Conservation (phyloP, 2,113 vertebrate species). For the Nerophis ophidion region DNA sequence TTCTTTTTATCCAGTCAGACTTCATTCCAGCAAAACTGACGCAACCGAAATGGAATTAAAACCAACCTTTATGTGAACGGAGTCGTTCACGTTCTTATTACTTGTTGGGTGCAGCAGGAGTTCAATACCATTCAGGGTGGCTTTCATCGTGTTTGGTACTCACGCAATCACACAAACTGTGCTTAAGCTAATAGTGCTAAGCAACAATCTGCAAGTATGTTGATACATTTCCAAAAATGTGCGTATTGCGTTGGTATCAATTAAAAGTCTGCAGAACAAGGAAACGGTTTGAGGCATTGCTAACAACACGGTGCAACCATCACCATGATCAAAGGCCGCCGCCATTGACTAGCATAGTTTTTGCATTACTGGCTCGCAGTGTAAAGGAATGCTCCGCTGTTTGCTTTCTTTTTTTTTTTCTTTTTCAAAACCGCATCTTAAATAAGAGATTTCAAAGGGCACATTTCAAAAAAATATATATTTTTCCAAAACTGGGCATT, state of each 20-base stretch:
- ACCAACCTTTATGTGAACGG: no score
- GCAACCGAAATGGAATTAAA: no score
- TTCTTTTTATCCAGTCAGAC: no score
- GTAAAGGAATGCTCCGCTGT: slow-evolving; percentile 40
- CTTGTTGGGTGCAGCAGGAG: no score
- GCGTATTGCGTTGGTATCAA: slow-evolving; percentile 4
- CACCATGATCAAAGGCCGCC: slow-evolving; percentile 36
- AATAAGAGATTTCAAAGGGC: not conserved
- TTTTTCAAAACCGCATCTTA: not conserved
- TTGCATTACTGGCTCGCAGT: slow-evolving; percentile 60
- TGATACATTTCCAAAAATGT: not conserved
- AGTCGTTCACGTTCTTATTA: no score
- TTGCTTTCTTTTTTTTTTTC: not conserved
- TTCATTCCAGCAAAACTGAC: no score
- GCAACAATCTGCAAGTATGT: slow-evolving; percentile 3
- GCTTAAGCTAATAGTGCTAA: not conserved
- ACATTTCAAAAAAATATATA: slow-evolving; percentile 1
- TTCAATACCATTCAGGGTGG: no score
- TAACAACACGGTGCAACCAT: slow-evolving; percentile 24
- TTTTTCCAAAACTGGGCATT: not conserved
- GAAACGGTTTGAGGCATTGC: slow-evolving; percentile 38
- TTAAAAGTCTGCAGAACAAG: slow-evolving; percentile 44
- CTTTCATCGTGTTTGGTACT: no score
- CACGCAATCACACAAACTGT: no score
- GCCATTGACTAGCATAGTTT: slow-evolving; percentile 47